Evolutionary conservation across 1,140 invertebrate species (phyloP), one percentile per base, ranked within the genome.

Genomic region (Cotesia typhae): DNA sequence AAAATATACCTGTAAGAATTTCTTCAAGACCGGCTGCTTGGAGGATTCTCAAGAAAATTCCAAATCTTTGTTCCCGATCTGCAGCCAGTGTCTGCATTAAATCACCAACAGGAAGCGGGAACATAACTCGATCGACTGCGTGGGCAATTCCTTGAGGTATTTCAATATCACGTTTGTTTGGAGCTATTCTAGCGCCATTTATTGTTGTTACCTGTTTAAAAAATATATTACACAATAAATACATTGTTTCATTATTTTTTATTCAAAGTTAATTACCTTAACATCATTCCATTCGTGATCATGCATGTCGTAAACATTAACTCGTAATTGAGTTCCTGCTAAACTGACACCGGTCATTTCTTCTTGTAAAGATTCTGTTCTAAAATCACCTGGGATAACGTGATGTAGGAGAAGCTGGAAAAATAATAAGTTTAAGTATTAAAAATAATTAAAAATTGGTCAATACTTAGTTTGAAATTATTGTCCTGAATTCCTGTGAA

Each of bases 341-440:
- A 95, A 88, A 14, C 93, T 95, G 0, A 95, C 93, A 3, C 94
- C 94, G 0, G 94, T 95, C 94, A 95, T 95, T 87, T 95, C 94
- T 75, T 95, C 94, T 83, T 94, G 93, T 1, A 95, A 83, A 1
- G 90, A 89, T 3, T 89, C 89, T 47, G 94, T 91, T 75, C 91
- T 91, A 78, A 95, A 95, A 4, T 93, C 91, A 57, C 93, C 94
- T 0, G 94, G 94, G 75, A 95, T 94, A 1, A 95, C 93, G 77
- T 95, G 94, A 82, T 95, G 94, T 36, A 95, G 87, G 1, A 95
- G 84, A 9, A 95, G 86, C 93, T 95, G 80, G 7, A 66, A 63
- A n/a, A 61, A 59, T 12, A 38, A 20, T 60, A 41, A 2, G n/a
- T 60, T 6, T 20, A 17, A 41, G n/a, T 59, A 47, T 59, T 52